Conservation (phyloP, 2,888 invertebrate species). For the Terebella lapidaria region DNA sequence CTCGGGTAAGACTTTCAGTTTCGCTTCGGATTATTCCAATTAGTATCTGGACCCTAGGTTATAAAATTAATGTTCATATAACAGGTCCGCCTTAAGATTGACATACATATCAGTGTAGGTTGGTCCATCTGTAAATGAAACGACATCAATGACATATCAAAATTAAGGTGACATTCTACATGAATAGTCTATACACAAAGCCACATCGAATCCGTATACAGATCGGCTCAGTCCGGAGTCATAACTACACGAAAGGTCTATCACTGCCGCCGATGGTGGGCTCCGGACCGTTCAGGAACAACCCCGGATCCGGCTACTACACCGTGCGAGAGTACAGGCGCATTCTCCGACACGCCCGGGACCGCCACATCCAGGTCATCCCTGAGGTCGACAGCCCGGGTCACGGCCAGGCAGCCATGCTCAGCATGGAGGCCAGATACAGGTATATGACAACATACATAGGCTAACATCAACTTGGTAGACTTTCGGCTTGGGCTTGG, state of each 20-base stretch:
- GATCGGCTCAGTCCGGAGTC: conserved; percentile 25
- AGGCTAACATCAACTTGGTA: no score
- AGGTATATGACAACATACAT: no score
- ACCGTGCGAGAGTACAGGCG: conserved; percentile 30
- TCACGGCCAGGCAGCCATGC: conserved; percentile 41
- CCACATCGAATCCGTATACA: no score
- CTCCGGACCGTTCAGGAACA: conserved; percentile 25
- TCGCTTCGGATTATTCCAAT: neutral
- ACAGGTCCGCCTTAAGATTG: neutral
- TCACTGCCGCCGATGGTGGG: conserved; percentile 31
- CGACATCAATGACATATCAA: neutral
- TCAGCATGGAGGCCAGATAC: conserved; percentile 29
- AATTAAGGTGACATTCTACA: no score
- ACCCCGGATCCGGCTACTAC: conserved; percentile 25
- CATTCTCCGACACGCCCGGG: conserved; percentile 36
- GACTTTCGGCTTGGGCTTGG: no score
- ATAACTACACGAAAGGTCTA: conserved; percentile 25
- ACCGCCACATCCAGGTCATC: conserved; percentile 32
- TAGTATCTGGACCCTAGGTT: neutral
- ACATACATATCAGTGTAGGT: neutral
- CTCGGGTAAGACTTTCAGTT: conserved; percentile 27
- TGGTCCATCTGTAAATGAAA: neutral
- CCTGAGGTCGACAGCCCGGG: conserved; percentile 49
- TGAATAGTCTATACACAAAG: no score
- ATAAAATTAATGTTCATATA: neutral